A percentile compares a stretch with the other conserved stretches of the same genome.
These are phyloP conservation scores for Bagarius yarrelli DNA, from an alignment of 2,113 vertebrate species.

Conservation along the genomic window DNA sequence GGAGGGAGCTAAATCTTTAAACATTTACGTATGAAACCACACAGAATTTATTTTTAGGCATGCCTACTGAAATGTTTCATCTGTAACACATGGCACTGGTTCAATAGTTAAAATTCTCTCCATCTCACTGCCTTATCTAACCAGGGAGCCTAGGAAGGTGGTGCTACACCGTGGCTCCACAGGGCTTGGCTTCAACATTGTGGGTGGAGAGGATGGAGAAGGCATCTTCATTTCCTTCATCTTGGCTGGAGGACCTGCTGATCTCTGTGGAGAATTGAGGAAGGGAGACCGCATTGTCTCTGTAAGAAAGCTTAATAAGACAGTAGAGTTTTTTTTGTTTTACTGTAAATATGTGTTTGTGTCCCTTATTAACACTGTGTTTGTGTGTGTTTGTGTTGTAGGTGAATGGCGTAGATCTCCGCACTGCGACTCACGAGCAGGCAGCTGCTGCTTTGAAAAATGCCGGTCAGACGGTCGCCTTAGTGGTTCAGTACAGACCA, in stretches of 20 bases:
- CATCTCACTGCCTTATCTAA: neutral
- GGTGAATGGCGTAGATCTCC: constrained; percentile 93
- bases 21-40: no score
- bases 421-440: constrained; percentile 92
- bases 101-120: neutral
- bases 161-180: constrained; percentile 90
- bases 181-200: constrained; percentile 97
- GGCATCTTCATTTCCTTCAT: constrained; percentile 99
- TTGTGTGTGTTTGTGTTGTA: constrained; percentile 52
- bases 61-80: neutral
- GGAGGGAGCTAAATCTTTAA: no score
- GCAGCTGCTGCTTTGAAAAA: constrained; percentile 94
- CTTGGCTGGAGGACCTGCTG: constrained; percentile 92
- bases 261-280: constrained; percentile 92
- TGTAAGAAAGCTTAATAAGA: constrained; percentile 67
- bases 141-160: constrained; percentile 89
- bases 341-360: neutral
- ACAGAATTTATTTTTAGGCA: neutral
- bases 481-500: constrained; percentile 91
- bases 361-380: neutral
- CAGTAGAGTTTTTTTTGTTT: neutral
- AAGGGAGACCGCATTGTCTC: constrained; percentile 96
- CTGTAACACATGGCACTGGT: neutral
- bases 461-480: constrained; percentile 91
- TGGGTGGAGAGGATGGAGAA: constrained; percentile 96